A percentile compares a stretch with the other conserved stretches of the same genome.
phyloP scores from a whole-genome alignment of 2,113 vertebrate genomes.

The Mugil cephalus region DNA sequence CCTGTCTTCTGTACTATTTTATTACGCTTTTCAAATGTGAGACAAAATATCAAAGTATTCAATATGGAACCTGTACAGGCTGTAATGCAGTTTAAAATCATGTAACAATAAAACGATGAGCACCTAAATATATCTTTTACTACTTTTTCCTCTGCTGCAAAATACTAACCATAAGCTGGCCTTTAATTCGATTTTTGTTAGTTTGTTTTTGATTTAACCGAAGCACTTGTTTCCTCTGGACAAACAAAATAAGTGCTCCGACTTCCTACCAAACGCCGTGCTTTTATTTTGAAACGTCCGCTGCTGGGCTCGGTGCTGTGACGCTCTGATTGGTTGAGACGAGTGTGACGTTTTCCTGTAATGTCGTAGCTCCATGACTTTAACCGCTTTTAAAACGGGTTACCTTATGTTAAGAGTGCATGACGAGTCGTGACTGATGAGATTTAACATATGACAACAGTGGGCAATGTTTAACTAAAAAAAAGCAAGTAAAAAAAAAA shows the following conservation, averaged over 20 bases:
- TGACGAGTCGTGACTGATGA: rapidly evolving
- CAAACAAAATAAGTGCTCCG: neutral
- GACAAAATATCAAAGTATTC: too few relatives aligned
- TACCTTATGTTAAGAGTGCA: neutral
- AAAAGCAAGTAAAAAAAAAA: neutral
- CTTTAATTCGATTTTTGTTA: too few relatives aligned
- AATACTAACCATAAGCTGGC: too few relatives aligned
- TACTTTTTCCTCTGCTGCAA: too few relatives aligned
- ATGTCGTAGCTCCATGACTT: rapidly evolving
- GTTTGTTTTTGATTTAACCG: too few relatives aligned
- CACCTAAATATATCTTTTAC: too few relatives aligned
- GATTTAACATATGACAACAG: neutral
- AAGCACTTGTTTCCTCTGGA: neutral
- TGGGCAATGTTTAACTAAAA: neutral
- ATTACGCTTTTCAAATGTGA: too few relatives aligned
- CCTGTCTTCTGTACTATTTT: too few relatives aligned
- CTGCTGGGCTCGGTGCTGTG: neutral
- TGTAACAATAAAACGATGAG: too few relatives aligned
- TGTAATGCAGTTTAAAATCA: too few relatives aligned
- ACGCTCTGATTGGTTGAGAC: neutral
- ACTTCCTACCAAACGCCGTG: neutral
- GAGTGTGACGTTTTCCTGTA: rapidly evolving
- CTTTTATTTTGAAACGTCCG: conserved; percentile 33
- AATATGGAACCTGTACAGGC: too few relatives aligned
- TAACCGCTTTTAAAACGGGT: neutral